phyloP scores from a whole-genome alignment of 2,797 vertebrate genomes.

The Melanotaenia maccullochi region DNA sequence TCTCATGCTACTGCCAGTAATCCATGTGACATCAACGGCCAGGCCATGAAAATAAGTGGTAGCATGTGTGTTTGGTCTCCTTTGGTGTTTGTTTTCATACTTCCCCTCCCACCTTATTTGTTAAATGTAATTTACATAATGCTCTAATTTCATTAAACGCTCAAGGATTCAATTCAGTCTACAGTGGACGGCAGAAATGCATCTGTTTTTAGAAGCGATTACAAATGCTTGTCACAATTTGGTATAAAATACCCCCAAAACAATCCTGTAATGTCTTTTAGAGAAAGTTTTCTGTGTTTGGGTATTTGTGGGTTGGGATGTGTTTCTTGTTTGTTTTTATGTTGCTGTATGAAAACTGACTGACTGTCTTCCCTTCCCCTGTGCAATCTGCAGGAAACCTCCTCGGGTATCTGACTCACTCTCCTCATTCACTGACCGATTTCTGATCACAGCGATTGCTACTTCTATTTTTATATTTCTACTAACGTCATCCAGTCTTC shows the following conservation, averaged over 20 bases:
- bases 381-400: slow-evolving; percentile 87
- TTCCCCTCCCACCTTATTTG: slow-evolving; percentile 3
- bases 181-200: slow-evolving; percentile 27
- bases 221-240: slow-evolving; percentile 9
- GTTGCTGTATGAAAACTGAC: slow-evolving; percentile 83
- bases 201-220: slow-evolving; percentile 15
- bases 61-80: slow-evolving; percentile 31
- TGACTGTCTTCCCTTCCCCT: slow-evolving; percentile 86
- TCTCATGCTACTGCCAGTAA: slow-evolving; percentile 45
- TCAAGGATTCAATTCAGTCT: slow-evolving; percentile 24
- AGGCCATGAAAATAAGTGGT: slow-evolving; percentile 36
- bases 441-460: slow-evolving; percentile 71
- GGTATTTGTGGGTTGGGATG: slow-evolving; percentile 51
- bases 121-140: slow-evolving; percentile 40
- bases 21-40: slow-evolving; percentile 38
- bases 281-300: slow-evolving; percentile 34
- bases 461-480: slow-evolving; percentile 67
- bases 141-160: slow-evolving; percentile 46
- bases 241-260: slow-evolving; percentile 18
- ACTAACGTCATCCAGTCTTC: slow-evolving; percentile 71
- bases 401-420: slow-evolving; percentile 69
- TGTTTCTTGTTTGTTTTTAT: slow-evolving; percentile 75
- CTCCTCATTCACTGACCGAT: slow-evolving; percentile 68
- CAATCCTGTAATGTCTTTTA: slow-evolving; percentile 9
- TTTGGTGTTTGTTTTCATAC: slow-evolving; percentile 42